phyloP scores from a whole-genome alignment of 2,888 invertebrate species.

The Argynnis bischoffii region DNA sequence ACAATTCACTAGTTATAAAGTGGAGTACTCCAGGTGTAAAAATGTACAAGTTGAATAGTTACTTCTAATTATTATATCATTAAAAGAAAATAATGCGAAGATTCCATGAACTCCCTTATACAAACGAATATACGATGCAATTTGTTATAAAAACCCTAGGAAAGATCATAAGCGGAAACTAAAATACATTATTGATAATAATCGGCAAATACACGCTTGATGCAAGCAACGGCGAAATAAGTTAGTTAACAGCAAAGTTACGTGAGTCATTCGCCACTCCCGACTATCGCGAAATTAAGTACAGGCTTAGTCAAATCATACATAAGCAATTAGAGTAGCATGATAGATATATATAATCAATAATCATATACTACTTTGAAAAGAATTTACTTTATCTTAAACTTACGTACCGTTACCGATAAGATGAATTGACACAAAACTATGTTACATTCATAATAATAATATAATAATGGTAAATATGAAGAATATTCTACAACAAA shows the following conservation, averaged over 20 bases:
- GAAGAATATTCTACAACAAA: slow-evolving; percentile 76
- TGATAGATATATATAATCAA: slow-evolving; percentile 19
- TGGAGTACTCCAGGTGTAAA: slow-evolving; percentile 39
- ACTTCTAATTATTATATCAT: slow-evolving; percentile 8
- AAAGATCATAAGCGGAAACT: neutral
- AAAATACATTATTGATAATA: neutral
- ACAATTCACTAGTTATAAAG: slow-evolving; percentile 55
- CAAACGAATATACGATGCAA: neutral
- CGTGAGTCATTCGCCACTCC: slow-evolving; percentile 32
- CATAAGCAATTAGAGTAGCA: slow-evolving; percentile 19
- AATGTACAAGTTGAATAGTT: slow-evolving; percentile 24
- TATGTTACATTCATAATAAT: slow-evolving; percentile 37
- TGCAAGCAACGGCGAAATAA: slow-evolving; percentile 40
- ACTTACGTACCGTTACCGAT: slow-evolving; percentile 42
- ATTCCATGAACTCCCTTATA: slow-evolving; percentile 16
- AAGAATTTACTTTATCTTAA: slow-evolving; percentile 21
- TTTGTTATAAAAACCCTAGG: slow-evolving; percentile 1
- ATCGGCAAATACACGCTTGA: slow-evolving; percentile 40
- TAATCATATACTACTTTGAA: slow-evolving; percentile 33
- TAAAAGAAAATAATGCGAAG: slow-evolving; percentile 10
- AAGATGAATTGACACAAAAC: slow-evolving; percentile 63
- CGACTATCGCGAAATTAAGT: slow-evolving; percentile 41
- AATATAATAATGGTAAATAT: slow-evolving; percentile 33
- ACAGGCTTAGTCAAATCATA: slow-evolving; percentile 45
- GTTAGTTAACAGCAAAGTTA: slow-evolving; percentile 16